Conservation (phyloP, 2,888 invertebrate species). For the Eurytoma californica region DNA sequence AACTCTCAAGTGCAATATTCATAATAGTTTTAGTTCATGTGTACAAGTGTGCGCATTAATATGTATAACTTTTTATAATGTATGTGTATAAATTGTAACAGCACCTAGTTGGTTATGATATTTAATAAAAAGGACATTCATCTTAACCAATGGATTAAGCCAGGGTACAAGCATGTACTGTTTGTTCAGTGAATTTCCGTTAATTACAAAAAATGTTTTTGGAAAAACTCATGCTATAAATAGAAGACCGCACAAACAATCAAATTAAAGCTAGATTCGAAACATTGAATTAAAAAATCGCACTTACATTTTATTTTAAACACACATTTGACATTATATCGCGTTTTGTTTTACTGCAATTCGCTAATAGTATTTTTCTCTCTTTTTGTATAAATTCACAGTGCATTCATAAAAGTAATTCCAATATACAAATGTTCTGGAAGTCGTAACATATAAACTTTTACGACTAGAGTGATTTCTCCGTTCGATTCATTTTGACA, state of each 20-base stretch:
- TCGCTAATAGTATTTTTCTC: conserved; percentile 8
- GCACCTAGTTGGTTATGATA: conserved; percentile 34
- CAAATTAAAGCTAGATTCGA: conserved; percentile 16
- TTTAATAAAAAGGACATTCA: conserved; percentile 20
- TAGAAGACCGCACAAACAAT: conserved; percentile 9
- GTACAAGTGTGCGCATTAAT: conserved; percentile 33
- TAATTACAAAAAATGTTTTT: background rate
- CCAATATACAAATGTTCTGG: conserved; percentile 34
- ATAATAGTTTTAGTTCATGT: conserved; percentile 35
- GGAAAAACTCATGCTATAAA: conserved; percentile 15
- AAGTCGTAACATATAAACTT: conserved; percentile 45
- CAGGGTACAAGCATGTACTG: background rate
- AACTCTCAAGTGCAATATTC: conserved; percentile 32
- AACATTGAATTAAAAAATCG: conserved; percentile 26
- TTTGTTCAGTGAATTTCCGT: conserved; percentile 4
- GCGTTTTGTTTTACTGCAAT: background rate
- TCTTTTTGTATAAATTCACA: conserved; percentile 40
- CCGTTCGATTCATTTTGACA: conserved; percentile 37
- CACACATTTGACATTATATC: conserved; percentile 19
- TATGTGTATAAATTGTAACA: conserved; percentile 36
- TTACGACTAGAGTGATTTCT: conserved; percentile 44
- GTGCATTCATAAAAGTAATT: conserved; percentile 48
- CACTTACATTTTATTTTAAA: conserved; percentile 25
- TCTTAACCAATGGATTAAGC: conserved; percentile 1
- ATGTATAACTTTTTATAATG: conserved; percentile 10